These are phyloP conservation scores for Masticophis lateralis DNA, from an alignment of 2,797 vertebrate genomes.

Conservation along the genomic window DNA sequence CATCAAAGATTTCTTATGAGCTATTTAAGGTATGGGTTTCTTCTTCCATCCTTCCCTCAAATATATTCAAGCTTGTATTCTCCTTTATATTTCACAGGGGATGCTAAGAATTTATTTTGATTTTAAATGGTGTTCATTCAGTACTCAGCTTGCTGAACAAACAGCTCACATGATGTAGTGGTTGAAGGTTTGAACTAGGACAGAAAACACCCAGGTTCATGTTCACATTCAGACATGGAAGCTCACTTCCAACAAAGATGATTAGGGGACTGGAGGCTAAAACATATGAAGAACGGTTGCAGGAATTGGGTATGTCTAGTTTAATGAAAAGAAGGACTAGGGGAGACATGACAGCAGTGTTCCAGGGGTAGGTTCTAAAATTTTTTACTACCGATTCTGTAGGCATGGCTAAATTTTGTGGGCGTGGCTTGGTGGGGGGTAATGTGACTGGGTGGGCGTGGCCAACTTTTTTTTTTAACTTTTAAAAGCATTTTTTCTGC, in stretches of 20 bases:
- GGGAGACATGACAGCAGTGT: too few relatives aligned
- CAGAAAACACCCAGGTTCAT: not conserved
- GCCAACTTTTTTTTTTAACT: too few relatives aligned
- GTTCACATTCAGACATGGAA: not conserved
- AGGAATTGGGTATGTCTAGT: too few relatives aligned
- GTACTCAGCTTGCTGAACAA: not conserved
- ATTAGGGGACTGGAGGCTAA: too few relatives aligned
- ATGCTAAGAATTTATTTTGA: not conserved
- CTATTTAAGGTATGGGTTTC: constrained; percentile 74
- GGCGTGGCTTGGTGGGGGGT: too few relatives aligned
- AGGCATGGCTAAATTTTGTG: too few relatives aligned
- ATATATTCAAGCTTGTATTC: not conserved
- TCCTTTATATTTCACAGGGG: not conserved
- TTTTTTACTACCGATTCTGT: too few relatives aligned
- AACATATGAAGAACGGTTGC: too few relatives aligned
- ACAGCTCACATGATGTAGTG: not conserved
- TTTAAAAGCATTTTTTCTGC: too few relatives aligned
- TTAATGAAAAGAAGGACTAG: too few relatives aligned
- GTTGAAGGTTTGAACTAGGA: not conserved
- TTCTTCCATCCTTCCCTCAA: constrained; percentile 6
- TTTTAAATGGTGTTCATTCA: not conserved
- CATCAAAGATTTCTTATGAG: constrained; percentile 99
- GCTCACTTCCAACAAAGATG: not conserved
- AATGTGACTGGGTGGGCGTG: too few relatives aligned
- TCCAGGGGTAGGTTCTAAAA: too few relatives aligned